phyloP scores from a whole-genome alignment of 2,797 vertebrate species.

The Trichosurus vulpecula region DNA sequence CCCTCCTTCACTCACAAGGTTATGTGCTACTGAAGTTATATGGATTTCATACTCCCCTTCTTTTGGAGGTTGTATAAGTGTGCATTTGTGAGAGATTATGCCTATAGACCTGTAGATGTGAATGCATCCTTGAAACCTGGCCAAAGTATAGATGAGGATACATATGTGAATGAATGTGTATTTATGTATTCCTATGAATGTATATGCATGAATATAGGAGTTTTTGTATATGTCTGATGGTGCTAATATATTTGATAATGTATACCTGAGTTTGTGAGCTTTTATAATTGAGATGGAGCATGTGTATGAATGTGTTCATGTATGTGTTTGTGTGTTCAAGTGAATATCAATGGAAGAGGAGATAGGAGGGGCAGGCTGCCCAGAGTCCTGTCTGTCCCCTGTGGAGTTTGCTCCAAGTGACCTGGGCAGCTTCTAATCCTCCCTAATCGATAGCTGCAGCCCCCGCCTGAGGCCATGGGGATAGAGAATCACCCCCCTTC shows the following conservation, averaged over 20 bases:
- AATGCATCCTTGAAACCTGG: neutral
- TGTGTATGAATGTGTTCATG: neutral
- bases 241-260: neutral
- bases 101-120: neutral
- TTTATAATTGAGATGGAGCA: neutral
- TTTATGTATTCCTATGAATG: neutral
- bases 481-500: conserved; percentile 59
- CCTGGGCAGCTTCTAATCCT: conserved; percentile 78
- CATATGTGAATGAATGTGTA: neutral
- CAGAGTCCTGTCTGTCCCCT: neutral
- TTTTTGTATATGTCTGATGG: neutral
- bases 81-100: neutral
- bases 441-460: conserved; percentile 80
- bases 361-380: neutral
- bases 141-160: neutral
- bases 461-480: conserved; percentile 73
- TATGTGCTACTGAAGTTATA: neutral
- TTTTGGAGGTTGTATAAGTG: neutral
- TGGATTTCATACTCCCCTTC: neutral
- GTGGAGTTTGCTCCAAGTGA: conserved; percentile 61
- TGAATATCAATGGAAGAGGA: neutral
- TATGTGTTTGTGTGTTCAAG: neutral
- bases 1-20: neutral
- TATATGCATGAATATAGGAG: neutral
- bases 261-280: neutral